These are phyloP conservation scores for Platorchestia sp. DNA, from an alignment of 1,140 invertebrate genomes.

Conservation along the genomic window DNA sequence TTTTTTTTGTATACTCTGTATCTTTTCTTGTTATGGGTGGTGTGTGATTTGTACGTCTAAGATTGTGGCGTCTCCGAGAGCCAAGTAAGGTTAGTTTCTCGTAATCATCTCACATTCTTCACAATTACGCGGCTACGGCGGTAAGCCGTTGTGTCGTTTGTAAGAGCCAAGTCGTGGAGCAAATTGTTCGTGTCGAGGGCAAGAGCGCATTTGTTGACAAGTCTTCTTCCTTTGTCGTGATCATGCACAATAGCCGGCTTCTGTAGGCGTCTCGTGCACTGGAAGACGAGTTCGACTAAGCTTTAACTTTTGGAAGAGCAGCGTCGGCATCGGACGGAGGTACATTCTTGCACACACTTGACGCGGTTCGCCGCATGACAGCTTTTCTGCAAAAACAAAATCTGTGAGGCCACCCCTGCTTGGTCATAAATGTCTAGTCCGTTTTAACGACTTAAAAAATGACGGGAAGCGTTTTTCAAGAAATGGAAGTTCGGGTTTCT, in stretches of 20 bases:
- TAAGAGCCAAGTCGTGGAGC: constrained; percentile 26
- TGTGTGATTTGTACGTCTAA: not conserved
- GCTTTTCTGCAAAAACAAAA: not conserved
- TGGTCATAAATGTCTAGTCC: constrained; percentile 40
- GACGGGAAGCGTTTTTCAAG: constrained; percentile 19
- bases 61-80: not conserved
- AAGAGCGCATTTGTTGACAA: constrained; percentile 37
- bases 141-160: not conserved
- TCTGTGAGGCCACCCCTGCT: not conserved
- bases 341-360: constrained; percentile 47
- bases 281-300: not conserved
- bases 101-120: not conserved
- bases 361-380: constrained; percentile 44
- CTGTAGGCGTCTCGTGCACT: not conserved
- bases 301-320: not conserved
- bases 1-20: not conserved
- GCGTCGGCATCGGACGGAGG: not conserved
- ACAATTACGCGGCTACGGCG: not conserved
- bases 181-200: not conserved
- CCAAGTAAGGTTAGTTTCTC: not conserved
- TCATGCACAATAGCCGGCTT: not conserved
- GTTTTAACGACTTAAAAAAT: constrained; percentile 43
- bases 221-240: constrained; percentile 17
- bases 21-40: not conserved
- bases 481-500: not conserved